Percentiles rank a stretch among this genome's conserved stretches.
Conservation (phyloP, 1,140 invertebrate genomes). For the Musca domestica region DNA sequence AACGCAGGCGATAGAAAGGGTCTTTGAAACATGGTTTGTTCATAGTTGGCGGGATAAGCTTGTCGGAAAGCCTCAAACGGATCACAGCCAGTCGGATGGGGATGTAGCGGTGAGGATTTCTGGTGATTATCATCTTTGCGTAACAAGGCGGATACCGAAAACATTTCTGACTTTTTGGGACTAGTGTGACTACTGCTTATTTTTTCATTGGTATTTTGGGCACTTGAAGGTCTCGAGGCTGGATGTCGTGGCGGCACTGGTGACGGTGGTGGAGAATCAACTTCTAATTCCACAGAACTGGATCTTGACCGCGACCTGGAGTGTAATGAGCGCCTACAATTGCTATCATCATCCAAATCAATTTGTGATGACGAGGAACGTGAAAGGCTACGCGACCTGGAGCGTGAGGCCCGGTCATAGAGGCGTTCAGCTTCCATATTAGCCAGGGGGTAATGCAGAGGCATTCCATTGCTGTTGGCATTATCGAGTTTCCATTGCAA, state of each 20-base stretch:
- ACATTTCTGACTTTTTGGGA: slow-evolving; percentile 70
- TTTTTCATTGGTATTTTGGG: background rate
- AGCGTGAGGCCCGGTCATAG: slow-evolving; percentile 51
- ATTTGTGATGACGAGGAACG: slow-evolving; percentile 55
- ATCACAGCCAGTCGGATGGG: slow-evolving; percentile 46
- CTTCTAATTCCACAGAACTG: slow-evolving; percentile 68
- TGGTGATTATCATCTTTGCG: slow-evolving; percentile 68
- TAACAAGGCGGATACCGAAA: slow-evolving; percentile 74
- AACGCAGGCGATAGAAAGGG: slow-evolving; percentile 51
- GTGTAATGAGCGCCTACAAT: slow-evolving; percentile 43
- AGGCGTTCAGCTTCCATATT: slow-evolving; percentile 28
- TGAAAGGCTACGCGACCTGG: slow-evolving; percentile 56
- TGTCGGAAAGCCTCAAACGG: slow-evolving; percentile 55
- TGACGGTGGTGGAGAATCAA: slow-evolving; percentile 65
- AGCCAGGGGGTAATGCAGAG: slow-evolving; percentile 28
- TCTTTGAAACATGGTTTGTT: slow-evolving; percentile 47
- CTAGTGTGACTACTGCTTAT: slow-evolving; percentile 27
- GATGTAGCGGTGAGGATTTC: slow-evolving; percentile 41
- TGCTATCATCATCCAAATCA: slow-evolving; percentile 44
- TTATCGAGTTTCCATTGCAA: slow-evolving; percentile 29
- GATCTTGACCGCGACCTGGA: slow-evolving; percentile 58
- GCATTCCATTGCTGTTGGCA: slow-evolving; percentile 18
- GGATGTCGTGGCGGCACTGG: slow-evolving; percentile 44
- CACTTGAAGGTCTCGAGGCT: slow-evolving; percentile 38
- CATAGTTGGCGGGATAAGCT: slow-evolving; percentile 44